These are phyloP conservation scores for Acrobasis consociella DNA, from an alignment of 2,888 invertebrate species.

Conservation along the genomic window DNA sequence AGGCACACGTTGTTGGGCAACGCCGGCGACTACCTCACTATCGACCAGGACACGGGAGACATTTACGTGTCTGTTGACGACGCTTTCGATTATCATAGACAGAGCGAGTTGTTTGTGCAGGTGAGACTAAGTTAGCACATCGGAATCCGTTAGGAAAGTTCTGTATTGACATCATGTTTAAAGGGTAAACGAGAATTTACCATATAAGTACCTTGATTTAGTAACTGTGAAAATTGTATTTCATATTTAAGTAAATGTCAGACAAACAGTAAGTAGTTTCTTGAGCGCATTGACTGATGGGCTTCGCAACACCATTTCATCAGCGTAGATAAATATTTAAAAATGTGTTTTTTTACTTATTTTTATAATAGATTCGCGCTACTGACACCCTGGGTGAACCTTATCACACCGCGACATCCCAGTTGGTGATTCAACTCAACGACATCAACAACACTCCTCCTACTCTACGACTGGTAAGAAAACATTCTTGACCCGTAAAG, in stretches of 20 bases:
- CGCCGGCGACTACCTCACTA: constrained; percentile 62
- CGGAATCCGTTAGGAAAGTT: no score
- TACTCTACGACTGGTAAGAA: constrained; percentile 81
- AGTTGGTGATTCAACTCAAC: constrained; percentile 82
- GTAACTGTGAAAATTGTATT: no score
- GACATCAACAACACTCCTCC: constrained; percentile 91
- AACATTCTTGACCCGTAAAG: neutral
- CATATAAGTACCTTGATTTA: no score
- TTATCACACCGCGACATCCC: constrained; percentile 74
- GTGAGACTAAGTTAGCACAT: constrained; percentile 40
- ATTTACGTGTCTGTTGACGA: constrained; percentile 79
- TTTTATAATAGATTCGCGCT: constrained; percentile 58
- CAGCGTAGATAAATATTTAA: no score
- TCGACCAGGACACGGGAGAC: constrained; percentile 80
- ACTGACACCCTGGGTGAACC: constrained; percentile 72
- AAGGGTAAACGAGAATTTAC: no score
- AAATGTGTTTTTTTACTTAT: neutral
- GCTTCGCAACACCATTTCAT: no score
- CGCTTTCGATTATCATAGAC: constrained; percentile 85
- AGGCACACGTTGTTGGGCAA: constrained; percentile 83
- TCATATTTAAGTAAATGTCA: no score
- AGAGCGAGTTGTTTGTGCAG: constrained; percentile 79
- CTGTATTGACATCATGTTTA: no score
- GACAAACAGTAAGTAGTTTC: no score
- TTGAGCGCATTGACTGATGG: no score